Evolutionary conservation across 1,140 invertebrate genomes (phyloP), one percentile per base, ranked within the genome.

Genomic region (Zophobas atratus): DNA sequence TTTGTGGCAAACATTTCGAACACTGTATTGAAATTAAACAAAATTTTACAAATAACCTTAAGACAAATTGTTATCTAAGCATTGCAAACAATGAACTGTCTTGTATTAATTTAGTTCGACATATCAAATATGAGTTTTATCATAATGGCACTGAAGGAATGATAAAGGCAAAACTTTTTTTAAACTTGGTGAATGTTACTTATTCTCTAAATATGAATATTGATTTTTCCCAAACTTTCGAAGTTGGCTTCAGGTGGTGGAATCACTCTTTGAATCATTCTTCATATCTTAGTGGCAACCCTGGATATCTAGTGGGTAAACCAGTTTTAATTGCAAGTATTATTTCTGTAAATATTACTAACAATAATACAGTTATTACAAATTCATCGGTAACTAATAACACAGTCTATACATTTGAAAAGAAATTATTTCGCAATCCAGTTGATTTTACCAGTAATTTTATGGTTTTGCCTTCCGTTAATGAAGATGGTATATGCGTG

Each of bases 251-350:
- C 79, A 74, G 87, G 51, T 91, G 90, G 90, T 81, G 80, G 39
- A 84, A 87, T 49, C 78, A 84, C 71, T 76, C 82, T 6, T 79
- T 82, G 46, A 83, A 84, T 55, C 79, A 82, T 57, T 83, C 88
- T 6, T 82, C 87, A 82, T 80, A 82, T 57, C 81, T 90, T 51
- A 94, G 93, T 85, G 93, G 93, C 60, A 92, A 92, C 86, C 92
- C 92, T 8, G 93, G 93, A 1, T 94, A 94, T 81, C 81, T 89
- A 5, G 67, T 87, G 4, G 90, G 90, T 2, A 90, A 90, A 81
- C 92, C 92, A 1, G 87, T 94, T 38, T 85, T 93, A 71, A 86
- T 88, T 70, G 91, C 89, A 20, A 84, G 77, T 41, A 81, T 87
- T 70, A 78, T 77, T 76, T 55, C 71, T 34, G 79, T 70, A 78